Evolutionary conservation across 2,888 invertebrate species (phyloP).

Genomic region (Parasteatoda lunata): DNA sequence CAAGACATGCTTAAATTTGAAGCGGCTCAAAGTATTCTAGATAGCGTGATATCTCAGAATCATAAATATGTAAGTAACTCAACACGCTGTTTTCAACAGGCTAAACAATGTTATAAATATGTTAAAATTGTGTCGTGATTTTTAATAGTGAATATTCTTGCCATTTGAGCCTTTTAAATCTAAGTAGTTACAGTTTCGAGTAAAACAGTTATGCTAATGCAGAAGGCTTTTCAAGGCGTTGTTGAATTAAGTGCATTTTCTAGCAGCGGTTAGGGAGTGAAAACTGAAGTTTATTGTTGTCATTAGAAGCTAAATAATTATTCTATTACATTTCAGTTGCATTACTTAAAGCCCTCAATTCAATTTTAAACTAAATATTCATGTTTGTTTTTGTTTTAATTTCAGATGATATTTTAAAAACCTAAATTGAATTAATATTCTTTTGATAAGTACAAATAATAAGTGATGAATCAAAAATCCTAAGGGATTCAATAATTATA

Average conservation of each 20-base stretch:
- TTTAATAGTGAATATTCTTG: neutral
- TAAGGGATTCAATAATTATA: too few species aligned
- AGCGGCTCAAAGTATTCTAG: neutral
- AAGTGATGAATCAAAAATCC: too few species aligned
- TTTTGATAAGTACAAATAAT: too few species aligned
- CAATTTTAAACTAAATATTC: too few species aligned
- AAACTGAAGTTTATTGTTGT: neutral
- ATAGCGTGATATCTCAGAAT: neutral
- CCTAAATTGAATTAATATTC: too few species aligned
- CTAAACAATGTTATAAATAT: constrained; percentile 1
- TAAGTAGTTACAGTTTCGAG: neutral
- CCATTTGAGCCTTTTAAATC: neutral
- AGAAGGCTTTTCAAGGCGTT: neutral
- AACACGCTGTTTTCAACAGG: neutral
- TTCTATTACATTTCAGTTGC: too few species aligned
- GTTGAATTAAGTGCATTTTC: constrained; percentile 2
- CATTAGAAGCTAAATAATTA: neutral
- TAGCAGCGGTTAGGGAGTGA: neutral
- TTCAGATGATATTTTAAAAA: too few species aligned
- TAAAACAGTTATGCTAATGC: neutral
- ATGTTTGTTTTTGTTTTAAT: too few species aligned
- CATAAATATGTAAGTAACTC: neutral
- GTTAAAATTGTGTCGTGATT: neutral
- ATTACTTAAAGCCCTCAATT: too few species aligned
- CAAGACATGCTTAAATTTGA: too few species aligned